Evolutionary conservation across 2,888 invertebrate species (phyloP).

Genomic region (Muschampia plurimacula): DNA sequence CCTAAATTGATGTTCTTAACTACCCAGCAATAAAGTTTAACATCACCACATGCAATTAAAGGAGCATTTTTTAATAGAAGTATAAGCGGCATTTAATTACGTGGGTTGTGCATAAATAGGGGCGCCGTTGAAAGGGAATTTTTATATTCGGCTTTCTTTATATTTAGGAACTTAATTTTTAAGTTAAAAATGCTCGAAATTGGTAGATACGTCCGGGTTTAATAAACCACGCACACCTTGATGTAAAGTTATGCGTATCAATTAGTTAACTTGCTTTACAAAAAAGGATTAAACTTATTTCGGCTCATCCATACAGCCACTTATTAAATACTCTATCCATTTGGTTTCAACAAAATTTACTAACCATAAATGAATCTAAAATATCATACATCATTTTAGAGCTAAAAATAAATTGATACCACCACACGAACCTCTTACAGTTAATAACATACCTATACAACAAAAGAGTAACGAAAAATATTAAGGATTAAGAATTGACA

Average conservation of each 20-base stretch:
- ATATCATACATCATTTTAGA: neutral
- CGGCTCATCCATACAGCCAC: too few species aligned
- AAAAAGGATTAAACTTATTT: too few species aligned
- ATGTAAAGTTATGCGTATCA: too few species aligned
- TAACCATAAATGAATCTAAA: too few species aligned
- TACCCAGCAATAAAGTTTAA: neutral
- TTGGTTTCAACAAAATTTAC: too few species aligned
- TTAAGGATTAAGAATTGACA: neutral
- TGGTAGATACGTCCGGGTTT: too few species aligned
- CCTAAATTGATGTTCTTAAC: neutral
- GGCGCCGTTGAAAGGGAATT: neutral
- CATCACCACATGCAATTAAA: neutral
- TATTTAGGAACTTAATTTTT: too few species aligned
- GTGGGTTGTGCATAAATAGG: constrained; percentile 8
- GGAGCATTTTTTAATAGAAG: constrained; percentile 4
- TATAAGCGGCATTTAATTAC: constrained; percentile 16
- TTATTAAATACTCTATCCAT: too few species aligned
- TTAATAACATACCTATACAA: constrained; percentile 5
- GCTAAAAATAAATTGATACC: constrained; percentile 36
- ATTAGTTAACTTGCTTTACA: too few species aligned
- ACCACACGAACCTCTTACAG: constrained; percentile 3
- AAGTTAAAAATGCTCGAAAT: too few species aligned
- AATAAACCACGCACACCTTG: too few species aligned
- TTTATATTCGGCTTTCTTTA: too few species aligned
- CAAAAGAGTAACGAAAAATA: constrained; percentile 15